Evolutionary conservation across 2,888 invertebrate genomes (phyloP), one percentile per base, ranked within the genome.

Genomic region (Lacanobia oleracea): DNA sequence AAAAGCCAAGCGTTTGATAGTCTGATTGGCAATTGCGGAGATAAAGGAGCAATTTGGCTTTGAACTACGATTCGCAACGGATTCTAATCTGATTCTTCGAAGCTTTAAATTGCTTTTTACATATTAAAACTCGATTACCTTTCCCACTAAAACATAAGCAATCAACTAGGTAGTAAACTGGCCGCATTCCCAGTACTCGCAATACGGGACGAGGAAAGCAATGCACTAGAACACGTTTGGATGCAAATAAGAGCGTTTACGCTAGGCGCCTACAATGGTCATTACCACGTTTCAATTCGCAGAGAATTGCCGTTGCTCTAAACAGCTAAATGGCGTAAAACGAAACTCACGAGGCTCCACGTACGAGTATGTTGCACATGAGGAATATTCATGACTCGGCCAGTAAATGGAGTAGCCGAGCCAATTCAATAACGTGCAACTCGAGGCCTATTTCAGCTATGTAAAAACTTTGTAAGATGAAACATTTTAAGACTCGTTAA

Each of bases 211-310:
- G 85, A 72, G 84, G 84, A 87, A 86, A 89, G 90, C 88, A 91
- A 91, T 90, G 91, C 90, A 90, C 88, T 89, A 88, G 84, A 91
- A 91, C 92, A 92, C 92, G 93, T 93, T 94, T 90, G 89, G 88
- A 92, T 93, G 93, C 93, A 94, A 94, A 94, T 94, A 94, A 90
- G 91, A 91, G 88, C 93, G 91, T 93, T 94, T 93, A 92, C 90
- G 89, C 91, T 84, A 90, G 90, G 89, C 90, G 88, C 91, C 90
- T 91, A 93, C 93, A 92, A 93, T 93, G 91, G 93, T 91, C 92
- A 94, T 94, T 94, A 94, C 92, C 90, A 89, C 91, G 93, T 93
- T 94, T 93, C 93, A 93, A 93, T 93, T 91, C 92, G 90, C 88
- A 80, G 77, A 86, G 90, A 90, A 92, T 89, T 90, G 91, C 89